These are phyloP conservation scores for Venustaconcha ellipsiformis DNA, from an alignment of 1,140 invertebrate species.

Conservation along the genomic window DNA sequence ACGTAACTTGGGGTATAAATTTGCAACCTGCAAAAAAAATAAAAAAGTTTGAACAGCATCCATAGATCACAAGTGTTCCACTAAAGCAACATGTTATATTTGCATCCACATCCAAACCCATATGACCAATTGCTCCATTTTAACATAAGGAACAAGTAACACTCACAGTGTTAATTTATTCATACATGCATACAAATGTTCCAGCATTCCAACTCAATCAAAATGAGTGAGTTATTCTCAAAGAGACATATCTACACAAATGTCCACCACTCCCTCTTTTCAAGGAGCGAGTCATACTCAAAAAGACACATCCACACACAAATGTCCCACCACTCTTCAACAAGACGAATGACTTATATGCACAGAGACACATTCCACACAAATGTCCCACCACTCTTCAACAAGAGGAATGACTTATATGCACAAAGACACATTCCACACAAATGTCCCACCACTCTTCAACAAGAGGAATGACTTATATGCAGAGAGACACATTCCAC, in stretches of 20 bases:
- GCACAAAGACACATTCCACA: not conserved
- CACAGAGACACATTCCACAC: not conserved
- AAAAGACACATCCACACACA: not conserved
- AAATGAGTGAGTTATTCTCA: too few species aligned
- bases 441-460: not conserved
- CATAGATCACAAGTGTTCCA: not conserved
- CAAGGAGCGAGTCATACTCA: not conserved
- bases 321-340: not conserved
- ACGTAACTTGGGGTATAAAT: conserved; percentile 16
- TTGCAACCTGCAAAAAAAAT: conserved; percentile 15
- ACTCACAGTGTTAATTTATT: not conserved
- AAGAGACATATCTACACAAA: not conserved
- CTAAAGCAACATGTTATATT: not conserved
- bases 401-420: too few species aligned
- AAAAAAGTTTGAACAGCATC: not conserved
- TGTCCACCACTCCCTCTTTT: not conserved
- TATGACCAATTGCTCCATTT: not conserved
- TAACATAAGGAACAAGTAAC: too few species aligned
- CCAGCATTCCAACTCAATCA: too few species aligned
- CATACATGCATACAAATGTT: not conserved
- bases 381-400: not conserved
- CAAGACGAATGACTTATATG: too few species aligned
- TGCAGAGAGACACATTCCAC: too few species aligned
- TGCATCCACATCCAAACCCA: not conserved
- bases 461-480: too few species aligned